Evolutionary conservation across 2,888 invertebrate genomes (phyloP).

Genomic region (Eupeodes luniger): DNA sequence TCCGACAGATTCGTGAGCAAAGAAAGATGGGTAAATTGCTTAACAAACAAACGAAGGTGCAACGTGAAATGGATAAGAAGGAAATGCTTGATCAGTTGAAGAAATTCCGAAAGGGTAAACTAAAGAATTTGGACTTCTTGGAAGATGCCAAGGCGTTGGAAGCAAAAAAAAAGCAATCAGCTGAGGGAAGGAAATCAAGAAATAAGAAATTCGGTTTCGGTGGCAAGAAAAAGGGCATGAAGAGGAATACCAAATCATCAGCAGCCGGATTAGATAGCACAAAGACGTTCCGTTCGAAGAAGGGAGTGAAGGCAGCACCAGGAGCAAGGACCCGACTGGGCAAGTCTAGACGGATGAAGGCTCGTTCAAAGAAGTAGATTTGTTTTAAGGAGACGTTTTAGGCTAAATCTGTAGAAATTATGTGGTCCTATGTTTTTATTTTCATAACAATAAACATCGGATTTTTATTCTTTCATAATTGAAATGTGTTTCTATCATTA

Average conservation of each 20-base stretch:
- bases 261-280: constrained; percentile 81
- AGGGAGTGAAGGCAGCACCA: constrained; percentile 79
- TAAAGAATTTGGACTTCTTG: constrained; percentile 91
- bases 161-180: constrained; percentile 81
- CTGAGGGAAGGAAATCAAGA: constrained; percentile 88
- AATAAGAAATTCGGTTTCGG: constrained; percentile 97
- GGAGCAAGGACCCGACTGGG: constrained; percentile 85
- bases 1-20: constrained; percentile 94
- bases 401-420: constrained; percentile 41
- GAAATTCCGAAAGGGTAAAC: constrained; percentile 94
- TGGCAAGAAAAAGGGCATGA: constrained; percentile 95
- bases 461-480: background rate
- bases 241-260: constrained; percentile 94
- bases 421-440: constrained; percentile 34
- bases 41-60: constrained; percentile 92
- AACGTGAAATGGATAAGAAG: constrained; percentile 95
- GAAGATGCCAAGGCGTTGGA: constrained; percentile 86
- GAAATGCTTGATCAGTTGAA: constrained; percentile 96
- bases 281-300: constrained; percentile 76
- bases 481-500: no score
- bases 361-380: constrained; percentile 80
- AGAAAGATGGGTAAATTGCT: constrained; percentile 97
- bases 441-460: constrained; percentile 46
- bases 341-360: constrained; percentile 85
- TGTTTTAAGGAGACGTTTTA: constrained; percentile 17